Evolutionary conservation across 2,797 vertebrate genomes (phyloP).

Genomic region (Coregonus suidteri): DNA sequence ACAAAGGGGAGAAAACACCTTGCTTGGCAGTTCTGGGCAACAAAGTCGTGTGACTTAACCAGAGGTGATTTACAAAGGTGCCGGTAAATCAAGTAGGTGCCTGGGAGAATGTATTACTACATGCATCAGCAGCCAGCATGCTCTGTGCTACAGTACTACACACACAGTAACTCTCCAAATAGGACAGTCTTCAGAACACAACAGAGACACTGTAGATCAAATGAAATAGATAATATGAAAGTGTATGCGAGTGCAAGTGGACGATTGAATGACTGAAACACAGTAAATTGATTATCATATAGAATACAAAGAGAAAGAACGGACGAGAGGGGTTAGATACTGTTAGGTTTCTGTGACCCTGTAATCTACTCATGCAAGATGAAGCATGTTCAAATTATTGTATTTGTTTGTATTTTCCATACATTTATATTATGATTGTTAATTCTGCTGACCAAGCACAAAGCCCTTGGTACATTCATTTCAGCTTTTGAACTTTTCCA

Average conservation of each 20-base stretch:
- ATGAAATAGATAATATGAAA: no score
- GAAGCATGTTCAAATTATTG: background rate
- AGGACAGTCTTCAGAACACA: background rate
- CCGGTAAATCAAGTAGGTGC: constrained; percentile 37
- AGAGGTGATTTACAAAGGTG: constrained; percentile 27
- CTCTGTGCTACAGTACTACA: constrained; percentile 25
- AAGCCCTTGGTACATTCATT: background rate
- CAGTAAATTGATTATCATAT: no score
- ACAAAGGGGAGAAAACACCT: constrained; percentile 5
- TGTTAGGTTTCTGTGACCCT: constrained; percentile 44
- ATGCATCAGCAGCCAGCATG: constrained; percentile 31
- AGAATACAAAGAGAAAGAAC: background rate
- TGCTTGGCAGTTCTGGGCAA: constrained; percentile 9
- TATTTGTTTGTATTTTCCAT: background rate
- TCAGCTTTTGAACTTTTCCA: background rate
- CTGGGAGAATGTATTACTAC: constrained; percentile 25
- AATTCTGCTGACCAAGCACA: background rate
- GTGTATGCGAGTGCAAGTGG: background rate
- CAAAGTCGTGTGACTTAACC: constrained; percentile 27
- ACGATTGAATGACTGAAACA: no score
- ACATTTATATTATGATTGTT: background rate
- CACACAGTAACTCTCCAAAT: constrained; percentile 33
- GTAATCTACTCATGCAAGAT: constrained; percentile 16
- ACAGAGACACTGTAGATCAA: no score
- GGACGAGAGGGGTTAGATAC: constrained; percentile 19